Percentiles rank a stretch among this genome's conserved stretches.
phyloP scores from a whole-genome alignment of 2,888 invertebrate genomes.

The Osedax frankpressi region DNA sequence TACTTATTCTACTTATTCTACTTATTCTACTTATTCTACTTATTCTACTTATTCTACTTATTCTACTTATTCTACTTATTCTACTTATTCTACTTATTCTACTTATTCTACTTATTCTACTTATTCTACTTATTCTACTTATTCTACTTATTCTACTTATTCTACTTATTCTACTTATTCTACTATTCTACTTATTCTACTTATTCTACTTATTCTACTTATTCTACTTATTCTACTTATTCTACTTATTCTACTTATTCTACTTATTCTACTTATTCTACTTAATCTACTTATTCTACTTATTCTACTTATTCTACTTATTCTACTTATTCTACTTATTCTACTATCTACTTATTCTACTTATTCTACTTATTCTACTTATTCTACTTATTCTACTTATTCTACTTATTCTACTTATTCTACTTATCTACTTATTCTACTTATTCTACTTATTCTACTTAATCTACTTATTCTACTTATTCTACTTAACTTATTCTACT shows the following conservation, averaged over 20 bases:
- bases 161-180: background rate
- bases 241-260: background rate
- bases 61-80: background rate
- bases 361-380: too few relatives aligned
- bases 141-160: background rate
- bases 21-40: constrained; percentile 1
- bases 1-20: constrained; percentile 1
- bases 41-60: background rate
- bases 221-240: background rate
- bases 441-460: too few relatives aligned
- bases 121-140: background rate
- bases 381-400: too few relatives aligned
- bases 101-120: constrained; percentile 1
- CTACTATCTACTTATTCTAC: too few relatives aligned
- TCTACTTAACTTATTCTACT: too few relatives aligned
- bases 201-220: background rate
- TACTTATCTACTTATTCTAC: too few relatives aligned
- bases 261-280: background rate
- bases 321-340: background rate
- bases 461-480: too few relatives aligned
- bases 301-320: background rate
- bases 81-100: constrained; percentile 1
- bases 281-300: background rate
- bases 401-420: too few relatives aligned
- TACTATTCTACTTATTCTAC: background rate